Conservation (phyloP, 1,140 invertebrate species). For the Formica exsecta region DNA sequence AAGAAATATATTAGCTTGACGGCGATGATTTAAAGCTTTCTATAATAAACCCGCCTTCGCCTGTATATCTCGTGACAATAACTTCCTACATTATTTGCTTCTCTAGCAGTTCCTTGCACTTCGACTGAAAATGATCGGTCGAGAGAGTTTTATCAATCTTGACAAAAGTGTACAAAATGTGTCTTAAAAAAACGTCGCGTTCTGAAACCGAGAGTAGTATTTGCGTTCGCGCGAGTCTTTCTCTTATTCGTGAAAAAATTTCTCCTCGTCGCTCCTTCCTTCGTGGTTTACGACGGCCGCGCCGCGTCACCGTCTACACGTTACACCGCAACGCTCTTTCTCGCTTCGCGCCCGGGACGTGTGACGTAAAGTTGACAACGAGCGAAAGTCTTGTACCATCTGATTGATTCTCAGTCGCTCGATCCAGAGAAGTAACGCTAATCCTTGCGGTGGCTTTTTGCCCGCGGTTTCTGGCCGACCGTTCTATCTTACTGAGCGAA, state of each 20-base stretch:
- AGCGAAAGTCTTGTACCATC: constrained; percentile 67
- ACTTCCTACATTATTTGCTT: constrained; percentile 13
- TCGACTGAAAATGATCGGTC: constrained; percentile 18
- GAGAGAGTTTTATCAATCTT: constrained; percentile 24
- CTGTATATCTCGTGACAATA: constrained; percentile 20
- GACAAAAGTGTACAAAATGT: constrained; percentile 25
- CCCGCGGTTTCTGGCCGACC: constrained; percentile 59
- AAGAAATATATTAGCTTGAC: constrained; percentile 23
- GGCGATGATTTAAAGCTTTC: constrained; percentile 29
- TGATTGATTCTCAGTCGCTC: constrained; percentile 54
- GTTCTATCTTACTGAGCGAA: constrained; percentile 45
- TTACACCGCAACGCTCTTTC: constrained; percentile 48
- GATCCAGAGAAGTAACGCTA: constrained; percentile 51
- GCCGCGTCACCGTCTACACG: background rate
- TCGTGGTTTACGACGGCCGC: constrained; percentile 23
- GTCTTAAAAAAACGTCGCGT: constrained; percentile 35
- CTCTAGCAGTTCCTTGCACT: background rate
- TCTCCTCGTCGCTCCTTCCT: constrained; percentile 13
- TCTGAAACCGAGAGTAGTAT: constrained; percentile 46
- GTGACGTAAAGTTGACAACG: constrained; percentile 67
- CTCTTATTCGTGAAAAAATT: constrained; percentile 31
- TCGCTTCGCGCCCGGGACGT: constrained; percentile 40
- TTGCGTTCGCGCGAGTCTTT: background rate
- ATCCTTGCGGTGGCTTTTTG: constrained; percentile 66
- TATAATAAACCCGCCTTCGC: background rate